Evolutionary conservation across 2,797 vertebrate genomes (phyloP), one percentile per base, ranked within the genome.

Genomic region (Anableps anableps): DNA sequence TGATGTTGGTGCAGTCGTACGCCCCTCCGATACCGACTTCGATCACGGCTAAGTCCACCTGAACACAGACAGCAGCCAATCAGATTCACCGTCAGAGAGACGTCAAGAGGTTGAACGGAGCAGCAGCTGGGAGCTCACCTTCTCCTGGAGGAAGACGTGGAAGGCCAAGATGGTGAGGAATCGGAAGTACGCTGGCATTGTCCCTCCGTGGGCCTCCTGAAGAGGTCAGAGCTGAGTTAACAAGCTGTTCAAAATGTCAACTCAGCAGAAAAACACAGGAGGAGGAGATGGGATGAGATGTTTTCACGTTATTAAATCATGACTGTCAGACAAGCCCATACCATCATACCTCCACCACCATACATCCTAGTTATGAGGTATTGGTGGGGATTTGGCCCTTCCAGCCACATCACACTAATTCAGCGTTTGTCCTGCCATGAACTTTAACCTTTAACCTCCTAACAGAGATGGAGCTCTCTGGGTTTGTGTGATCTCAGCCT

Each of bases 91-190:
- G 17, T 3, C 16, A 4, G n/a, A 17, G n/a, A 16, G 9, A 62
- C 60, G 34, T 19, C 16, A 16, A 3, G 17, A 23, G 62, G 34
- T 36, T n/a, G n/a, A n/a, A n/a, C n/a, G n/a, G n/a, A n/a, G n/a
- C n/a, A n/a, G n/a, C n/a, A n/a, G n/a, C n/a, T n/a, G 13, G 1
- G 45, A 5, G 0, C 58, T 0, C 83, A 99, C 98, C 96, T 99
- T 98, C 89, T 99, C 98, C 86, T 98, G 97, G 41, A 99, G 96
- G 91, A 99, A 99, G 75, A 98, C 93, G 0, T 99, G 98, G 91
- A 99, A 99, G 75, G 98, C 97, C 95, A 99, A 95, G 91, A 99
- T 97, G 5, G 98, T 99, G 88, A 99, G 97, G 93, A 99, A 99
- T 23, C 97, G 97, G 90, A 99, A 99, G 87, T 99, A 99, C 0